These are phyloP conservation scores for Hyppa rectilinea DNA, from an alignment of 2,888 invertebrate species.

Conservation along the genomic window DNA sequence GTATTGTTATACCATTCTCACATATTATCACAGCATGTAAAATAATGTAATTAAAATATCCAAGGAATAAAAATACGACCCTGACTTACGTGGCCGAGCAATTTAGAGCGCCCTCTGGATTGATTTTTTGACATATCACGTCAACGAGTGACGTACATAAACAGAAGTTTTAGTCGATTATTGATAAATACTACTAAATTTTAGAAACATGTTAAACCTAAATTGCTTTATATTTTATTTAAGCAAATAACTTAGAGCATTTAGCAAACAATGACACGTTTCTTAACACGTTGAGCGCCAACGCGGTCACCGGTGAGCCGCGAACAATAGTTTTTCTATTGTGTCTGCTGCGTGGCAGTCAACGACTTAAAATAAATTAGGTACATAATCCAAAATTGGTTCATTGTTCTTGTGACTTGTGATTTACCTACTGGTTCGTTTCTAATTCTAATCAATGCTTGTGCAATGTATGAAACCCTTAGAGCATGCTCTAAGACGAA, in stretches of 20 bases:
- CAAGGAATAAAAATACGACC: constrained; percentile 88
- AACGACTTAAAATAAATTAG: neutral
- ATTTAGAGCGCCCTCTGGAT: constrained; percentile 88
- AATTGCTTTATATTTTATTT: too few relatives aligned
- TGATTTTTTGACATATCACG: constrained; percentile 84
- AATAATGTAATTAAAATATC: constrained; percentile 82
- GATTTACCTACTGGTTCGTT: neutral
- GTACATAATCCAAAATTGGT: neutral
- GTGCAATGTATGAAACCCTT: too few relatives aligned
- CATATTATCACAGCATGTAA: constrained; percentile 81
- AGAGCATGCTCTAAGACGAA: too few relatives aligned
- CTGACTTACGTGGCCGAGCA: constrained; percentile 90
- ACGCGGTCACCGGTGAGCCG: too few relatives aligned
- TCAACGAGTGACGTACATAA: constrained; percentile 69
- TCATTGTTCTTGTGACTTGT: neutral
- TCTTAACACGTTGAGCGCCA: too few relatives aligned
- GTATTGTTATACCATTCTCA: constrained; percentile 84
- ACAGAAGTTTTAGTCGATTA: constrained; percentile 34
- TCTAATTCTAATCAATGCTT: neutral
- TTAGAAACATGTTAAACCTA: too few relatives aligned
- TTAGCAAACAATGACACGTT: neutral
- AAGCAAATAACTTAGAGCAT: too few relatives aligned
- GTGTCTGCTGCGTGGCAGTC: too few relatives aligned
- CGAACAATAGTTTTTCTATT: too few relatives aligned
- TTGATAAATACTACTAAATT: neutral